A percentile compares a stretch with the other conserved stretches of the same genome.
Evolutionary conservation across 30 jellyfish, hydroid and myxozoan species (phyloP).

Genomic region (Phacellophora camtschatica): DNA sequence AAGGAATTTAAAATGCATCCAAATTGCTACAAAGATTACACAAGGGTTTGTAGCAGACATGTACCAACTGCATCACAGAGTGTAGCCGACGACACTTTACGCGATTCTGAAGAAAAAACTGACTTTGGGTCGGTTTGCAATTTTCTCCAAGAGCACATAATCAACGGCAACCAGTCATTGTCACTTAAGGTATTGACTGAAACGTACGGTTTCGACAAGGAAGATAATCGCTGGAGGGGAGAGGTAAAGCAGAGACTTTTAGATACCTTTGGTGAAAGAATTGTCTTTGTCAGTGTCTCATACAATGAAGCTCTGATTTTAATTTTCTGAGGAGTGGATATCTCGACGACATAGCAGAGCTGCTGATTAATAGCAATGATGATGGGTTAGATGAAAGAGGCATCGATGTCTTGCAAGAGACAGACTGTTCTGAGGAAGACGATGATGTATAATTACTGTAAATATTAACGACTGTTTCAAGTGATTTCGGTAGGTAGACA

Average conservation of each 20-base stretch:
- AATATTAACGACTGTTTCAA: not conserved
- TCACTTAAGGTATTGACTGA: constrained; percentile 19
- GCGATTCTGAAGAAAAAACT: too few relatives aligned
- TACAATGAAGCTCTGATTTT: constrained; percentile 52
- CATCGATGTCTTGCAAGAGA: not conserved
- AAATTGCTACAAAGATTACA: too few relatives aligned
- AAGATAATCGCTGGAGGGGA: not conserved
- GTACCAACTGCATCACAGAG: too few relatives aligned
- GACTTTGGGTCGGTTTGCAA: too few relatives aligned
- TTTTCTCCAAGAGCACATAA: constrained; percentile 8
- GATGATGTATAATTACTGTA: not conserved
- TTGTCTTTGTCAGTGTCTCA: constrained; percentile 6
- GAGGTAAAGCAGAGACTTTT: constrained; percentile 12
- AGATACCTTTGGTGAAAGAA: constrained; percentile 3
- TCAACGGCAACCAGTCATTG: constrained; percentile 18
- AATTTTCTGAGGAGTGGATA: too few relatives aligned
- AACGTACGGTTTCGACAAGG: constrained; percentile 27
- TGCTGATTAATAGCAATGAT: not conserved
- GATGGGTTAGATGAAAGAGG: not conserved
- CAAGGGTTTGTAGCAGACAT: too few relatives aligned
- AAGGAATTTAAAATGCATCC: too few relatives aligned
- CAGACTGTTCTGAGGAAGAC: not conserved
- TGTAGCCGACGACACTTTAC: too few relatives aligned
- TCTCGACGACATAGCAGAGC: not conserved
- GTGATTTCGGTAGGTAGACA: not conserved